Conservation (phyloP, 2,113 vertebrate genomes). For the Solea senegalensis region DNA sequence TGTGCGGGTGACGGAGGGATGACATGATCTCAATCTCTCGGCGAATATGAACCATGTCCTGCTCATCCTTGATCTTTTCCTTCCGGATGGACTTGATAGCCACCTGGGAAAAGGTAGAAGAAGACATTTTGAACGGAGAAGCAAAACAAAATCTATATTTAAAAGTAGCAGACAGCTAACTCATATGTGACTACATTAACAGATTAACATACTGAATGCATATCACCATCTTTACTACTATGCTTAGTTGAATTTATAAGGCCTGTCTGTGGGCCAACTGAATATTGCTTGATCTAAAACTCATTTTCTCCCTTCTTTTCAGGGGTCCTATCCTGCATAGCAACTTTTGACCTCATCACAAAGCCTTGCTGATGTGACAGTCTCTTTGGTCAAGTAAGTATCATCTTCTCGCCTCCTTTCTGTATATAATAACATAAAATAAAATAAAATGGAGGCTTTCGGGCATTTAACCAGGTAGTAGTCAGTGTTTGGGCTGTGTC, state of each 20-base stretch:
- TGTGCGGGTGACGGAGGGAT: constrained; percentile 96
- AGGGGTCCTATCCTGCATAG: background rate
- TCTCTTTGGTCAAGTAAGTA: constrained; percentile 20
- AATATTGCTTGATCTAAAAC: background rate
- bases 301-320: background rate
- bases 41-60: constrained; percentile 99
- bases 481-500: constrained; percentile 27
- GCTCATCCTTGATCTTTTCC: constrained; percentile 99
- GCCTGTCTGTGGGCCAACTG: background rate
- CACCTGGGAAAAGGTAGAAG: constrained; percentile 83
- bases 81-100: constrained; percentile 99
- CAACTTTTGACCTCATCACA: constrained; percentile 26
- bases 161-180: background rate
- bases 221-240: too few relatives aligned
- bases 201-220: too few relatives aligned
- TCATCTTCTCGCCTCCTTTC: constrained; percentile 14
- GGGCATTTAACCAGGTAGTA: constrained; percentile 46
- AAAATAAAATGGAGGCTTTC: constrained; percentile 55
- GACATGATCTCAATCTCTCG: constrained; percentile 99
- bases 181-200: too few relatives aligned
- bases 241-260: too few relatives aligned
- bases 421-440: background rate
- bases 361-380: constrained; percentile 8
- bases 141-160: background rate
- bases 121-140: constrained; percentile 23